Evolutionary conservation across 2,797 vertebrate species (phyloP), one percentile per base, ranked within the genome.

Genomic region (Siniperca undulata): DNA sequence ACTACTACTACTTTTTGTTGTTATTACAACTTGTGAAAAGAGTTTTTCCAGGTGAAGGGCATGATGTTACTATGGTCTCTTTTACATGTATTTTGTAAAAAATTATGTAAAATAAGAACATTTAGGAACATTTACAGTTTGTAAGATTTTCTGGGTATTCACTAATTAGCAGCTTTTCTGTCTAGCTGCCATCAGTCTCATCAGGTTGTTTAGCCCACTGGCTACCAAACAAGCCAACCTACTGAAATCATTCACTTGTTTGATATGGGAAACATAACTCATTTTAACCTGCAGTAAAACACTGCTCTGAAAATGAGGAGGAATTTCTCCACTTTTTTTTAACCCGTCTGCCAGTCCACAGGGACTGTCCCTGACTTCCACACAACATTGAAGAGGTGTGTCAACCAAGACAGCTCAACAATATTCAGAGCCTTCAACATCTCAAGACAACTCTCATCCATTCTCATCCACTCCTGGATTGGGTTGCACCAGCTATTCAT

Each of bases 151-250:
- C 60, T 59, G 16, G 27, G 4, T 59, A 24, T 84, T 80, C 30
- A 53, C 68, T 91, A 87, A 91, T 90, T 75, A 86, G 77, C 73
- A 78, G 59, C 20, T 24, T 72, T 61, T 78, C 48, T 68, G 72
- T 84, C 44, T 56, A 24, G 56, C 68, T 74, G 66, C 66, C 78
- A 56, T 86, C 77, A 58, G 70, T 80, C 24, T 79, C 74, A 90
- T 85, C 71, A 74, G 78, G 79, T 84, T 91, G 87, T 91, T 92
- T 87, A 81, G 86, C 87, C 88, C 74, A 34, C 40, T n/a, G 85
- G 89, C 88, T 67, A 81, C 55, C 40, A 87, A 92, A 91, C 88
- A 90, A 74, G 36, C 76, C 80, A 77, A 80, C 64, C 70, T 61
- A 44, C 77, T 70, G 52, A 86, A 75, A 86, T 80, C 77, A 73